A percentile compares a stretch with the other conserved stretches of the same genome.
These are phyloP conservation scores for Slavum lentiscoides DNA, from an alignment of 2,888 invertebrate species.

Conservation along the genomic window DNA sequence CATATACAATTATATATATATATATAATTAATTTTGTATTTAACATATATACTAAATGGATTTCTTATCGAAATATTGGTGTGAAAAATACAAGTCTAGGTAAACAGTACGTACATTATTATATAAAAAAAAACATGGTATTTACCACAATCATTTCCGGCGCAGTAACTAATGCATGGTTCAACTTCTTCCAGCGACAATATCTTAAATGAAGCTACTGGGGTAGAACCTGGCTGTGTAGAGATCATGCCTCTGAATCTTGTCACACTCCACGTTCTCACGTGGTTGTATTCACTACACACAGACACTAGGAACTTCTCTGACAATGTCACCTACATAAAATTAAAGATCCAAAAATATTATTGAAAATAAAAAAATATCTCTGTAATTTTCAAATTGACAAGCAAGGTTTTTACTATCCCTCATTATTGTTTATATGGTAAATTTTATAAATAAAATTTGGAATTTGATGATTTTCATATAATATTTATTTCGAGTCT, in stretches of 20 bases:
- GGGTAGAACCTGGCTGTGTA: constrained; percentile 97
- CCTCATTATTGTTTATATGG: no score
- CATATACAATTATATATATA: not conserved
- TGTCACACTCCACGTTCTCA: constrained; percentile 95
- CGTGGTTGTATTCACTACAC: constrained; percentile 97
- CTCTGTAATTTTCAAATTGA: no score
- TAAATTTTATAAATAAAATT: no score
- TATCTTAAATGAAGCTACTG: constrained; percentile 95
- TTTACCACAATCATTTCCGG: constrained; percentile 71
- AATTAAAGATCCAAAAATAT: no score
- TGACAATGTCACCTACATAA: constrained; percentile 79
- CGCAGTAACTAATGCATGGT: constrained; percentile 67
- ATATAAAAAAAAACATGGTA: not conserved
- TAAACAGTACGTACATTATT: no score
- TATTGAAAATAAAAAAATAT: no score
- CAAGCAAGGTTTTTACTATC: no score
- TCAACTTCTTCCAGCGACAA: constrained; percentile 79
- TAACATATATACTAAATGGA: no score
- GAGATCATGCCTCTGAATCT: constrained; percentile 98
- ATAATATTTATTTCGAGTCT: no score
- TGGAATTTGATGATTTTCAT: no score
- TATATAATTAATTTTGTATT: not conserved
- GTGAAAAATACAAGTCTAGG: no score
- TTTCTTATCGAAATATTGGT: no score
- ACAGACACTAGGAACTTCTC: constrained; percentile 94